Evolutionary conservation across 1,140 invertebrate genomes (phyloP).

Genomic region (Theocolax elegans): DNA sequence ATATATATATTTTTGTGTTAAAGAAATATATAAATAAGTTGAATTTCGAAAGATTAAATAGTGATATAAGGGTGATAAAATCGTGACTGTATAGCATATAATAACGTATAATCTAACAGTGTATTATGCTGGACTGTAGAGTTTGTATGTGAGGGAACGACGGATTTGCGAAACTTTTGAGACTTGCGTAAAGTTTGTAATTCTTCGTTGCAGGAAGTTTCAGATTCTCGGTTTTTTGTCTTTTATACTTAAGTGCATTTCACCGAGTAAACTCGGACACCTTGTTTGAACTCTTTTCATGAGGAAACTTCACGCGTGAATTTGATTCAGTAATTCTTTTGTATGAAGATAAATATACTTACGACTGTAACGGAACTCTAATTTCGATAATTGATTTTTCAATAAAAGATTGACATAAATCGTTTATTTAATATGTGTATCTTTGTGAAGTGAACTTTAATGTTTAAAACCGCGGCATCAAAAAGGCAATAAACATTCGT

Average conservation of each 20-base stretch:
- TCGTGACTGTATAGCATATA: no score
- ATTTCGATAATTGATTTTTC: no score
- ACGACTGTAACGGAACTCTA: background rate
- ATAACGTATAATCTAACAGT: background rate
- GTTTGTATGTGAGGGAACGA: background rate
- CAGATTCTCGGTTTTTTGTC: background rate
- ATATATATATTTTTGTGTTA: no score
- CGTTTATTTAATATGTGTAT: no score
- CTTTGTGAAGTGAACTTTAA: no score
- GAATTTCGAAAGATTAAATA: no score
- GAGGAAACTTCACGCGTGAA: slow-evolving; percentile 1
- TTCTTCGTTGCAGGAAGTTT: background rate
- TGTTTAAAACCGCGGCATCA: no score
- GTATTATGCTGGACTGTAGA: background rate
- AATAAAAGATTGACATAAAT: no score
- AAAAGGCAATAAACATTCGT: no score
- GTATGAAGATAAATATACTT: background rate
- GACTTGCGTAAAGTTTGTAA: slow-evolving; percentile 11
- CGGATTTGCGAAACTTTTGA: slow-evolving; percentile 6
- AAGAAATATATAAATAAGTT: no score
- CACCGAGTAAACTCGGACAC: slow-evolving; percentile 9
- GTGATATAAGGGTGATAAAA: no score
- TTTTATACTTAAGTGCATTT: slow-evolving; percentile 8
- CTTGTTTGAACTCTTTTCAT: slow-evolving; percentile 4
- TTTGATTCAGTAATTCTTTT: slow-evolving; percentile 18